Percentiles rank a stretch among this genome's conserved stretches.
Evolutionary conservation across 2,888 invertebrate species (phyloP).

Genomic region (Leucophenga maculata): DNA sequence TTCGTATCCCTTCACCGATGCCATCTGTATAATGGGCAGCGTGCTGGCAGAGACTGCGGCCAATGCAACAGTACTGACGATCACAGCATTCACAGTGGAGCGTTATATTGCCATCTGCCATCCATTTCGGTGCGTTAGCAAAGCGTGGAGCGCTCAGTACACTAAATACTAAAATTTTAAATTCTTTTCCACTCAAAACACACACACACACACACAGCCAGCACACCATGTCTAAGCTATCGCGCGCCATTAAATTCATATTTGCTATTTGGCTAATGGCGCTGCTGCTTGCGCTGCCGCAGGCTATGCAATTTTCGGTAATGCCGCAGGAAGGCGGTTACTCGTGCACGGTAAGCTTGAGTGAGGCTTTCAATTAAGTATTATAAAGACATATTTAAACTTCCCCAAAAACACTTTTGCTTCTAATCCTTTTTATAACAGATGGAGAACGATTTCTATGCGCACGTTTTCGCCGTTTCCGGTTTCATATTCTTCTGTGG

Average conservation of each 20-base stretch:
- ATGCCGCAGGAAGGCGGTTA: slow-evolving; percentile 64
- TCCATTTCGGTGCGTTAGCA: slow-evolving; percentile 77
- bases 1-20: slow-evolving; percentile 83
- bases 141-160: not conserved
- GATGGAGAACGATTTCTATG: slow-evolving; percentile 72
- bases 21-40: slow-evolving; percentile 82
- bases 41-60: slow-evolving; percentile 89
- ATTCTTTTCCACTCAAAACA: not conserved
- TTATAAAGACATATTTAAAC: not conserved
- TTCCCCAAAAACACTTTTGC: not conserved
- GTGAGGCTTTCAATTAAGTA: no score
- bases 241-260: slow-evolving; percentile 87
- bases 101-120: slow-evolving; percentile 90
- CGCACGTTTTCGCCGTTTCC: slow-evolving; percentile 85
- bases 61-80: slow-evolving; percentile 88
- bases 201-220: slow-evolving; percentile 67
- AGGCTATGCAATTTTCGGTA: slow-evolving; percentile 75
- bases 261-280: slow-evolving; percentile 86
- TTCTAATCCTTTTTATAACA: slow-evolving; percentile 35
- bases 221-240: slow-evolving; percentile 90
- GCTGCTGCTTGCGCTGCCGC: slow-evolving; percentile 81
- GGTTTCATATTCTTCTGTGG: slow-evolving; percentile 87
- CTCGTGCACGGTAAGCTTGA: slow-evolving; percentile 68
- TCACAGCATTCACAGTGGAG: slow-evolving; percentile 91
- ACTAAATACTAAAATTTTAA: not conserved